Evolutionary conservation across 1,140 invertebrate species (phyloP).

Genomic region (Drosophila fuyamai): DNA sequence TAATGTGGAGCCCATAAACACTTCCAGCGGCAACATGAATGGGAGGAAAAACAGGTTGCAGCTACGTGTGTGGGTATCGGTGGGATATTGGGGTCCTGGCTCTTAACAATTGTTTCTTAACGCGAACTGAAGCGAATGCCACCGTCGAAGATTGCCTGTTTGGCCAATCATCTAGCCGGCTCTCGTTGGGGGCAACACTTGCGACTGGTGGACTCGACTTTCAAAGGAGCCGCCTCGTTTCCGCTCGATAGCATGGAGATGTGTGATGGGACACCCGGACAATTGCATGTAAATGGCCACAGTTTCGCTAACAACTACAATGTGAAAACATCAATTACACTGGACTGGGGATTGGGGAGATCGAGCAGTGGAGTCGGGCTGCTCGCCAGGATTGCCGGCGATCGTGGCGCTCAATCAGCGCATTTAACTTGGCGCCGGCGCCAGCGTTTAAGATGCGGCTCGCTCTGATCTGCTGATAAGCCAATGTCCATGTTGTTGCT

Average conservation of each 20-base stretch:
- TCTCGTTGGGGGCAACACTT: conserved; percentile 34
- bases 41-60: conserved; percentile 70
- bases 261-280: conserved; percentile 62
- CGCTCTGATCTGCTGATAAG: conserved; percentile 84
- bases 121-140: conserved; percentile 78
- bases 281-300: conserved; percentile 78
- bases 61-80: conserved; percentile 71
- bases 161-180: conserved; percentile 53
- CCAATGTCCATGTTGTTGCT: conserved; percentile 61
- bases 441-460: conserved; percentile 84
- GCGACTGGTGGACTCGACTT: conserved; percentile 24
- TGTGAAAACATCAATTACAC: conserved; percentile 82
- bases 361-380: conserved; percentile 4
- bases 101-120: conserved; percentile 80
- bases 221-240: conserved; percentile 74
- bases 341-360: conserved; percentile 2
- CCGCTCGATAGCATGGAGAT: conserved; percentile 54
- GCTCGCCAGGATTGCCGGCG: conserved; percentile 47
- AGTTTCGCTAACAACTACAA: conserved; percentile 78
- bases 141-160: conserved; percentile 58
- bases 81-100: conserved; percentile 42
- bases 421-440: conserved; percentile 79
- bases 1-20: conserved; percentile 84
- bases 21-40: conserved; percentile 83
- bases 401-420: conserved; percentile 78